A percentile compares a stretch with the other conserved stretches of the same genome.
Conservation (phyloP, 2,888 invertebrate genomes). For the Drosophila merina region DNA sequence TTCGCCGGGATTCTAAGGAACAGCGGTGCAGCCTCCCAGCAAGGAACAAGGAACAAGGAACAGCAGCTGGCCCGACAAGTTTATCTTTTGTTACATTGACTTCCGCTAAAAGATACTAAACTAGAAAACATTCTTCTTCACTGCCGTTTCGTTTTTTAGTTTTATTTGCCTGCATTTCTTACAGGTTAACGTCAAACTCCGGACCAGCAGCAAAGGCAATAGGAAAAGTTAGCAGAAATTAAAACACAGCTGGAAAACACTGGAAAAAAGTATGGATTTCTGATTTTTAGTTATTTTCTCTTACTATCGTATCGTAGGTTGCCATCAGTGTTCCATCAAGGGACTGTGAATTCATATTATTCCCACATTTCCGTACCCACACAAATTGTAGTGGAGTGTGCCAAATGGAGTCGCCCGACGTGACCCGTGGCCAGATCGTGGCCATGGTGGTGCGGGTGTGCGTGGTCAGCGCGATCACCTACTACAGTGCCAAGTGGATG, state of each 20-base stretch:
- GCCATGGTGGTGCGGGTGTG: constrained; percentile 87
- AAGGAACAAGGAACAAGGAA: constrained; percentile 31
- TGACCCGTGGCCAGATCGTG: constrained; percentile 42
- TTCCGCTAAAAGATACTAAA: constrained; percentile 77
- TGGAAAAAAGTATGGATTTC: constrained; percentile 22
- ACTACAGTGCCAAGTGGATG: constrained; percentile 94
- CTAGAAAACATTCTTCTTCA: constrained; percentile 60
- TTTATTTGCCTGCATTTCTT: constrained; percentile 23
- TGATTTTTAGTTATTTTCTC: background rate
- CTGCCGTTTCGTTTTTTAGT: constrained; percentile 25
- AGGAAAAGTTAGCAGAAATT: constrained; percentile 77
- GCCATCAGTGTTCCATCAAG: background rate
- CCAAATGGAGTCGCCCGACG: constrained; percentile 49
- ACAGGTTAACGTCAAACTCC: constrained; percentile 39
- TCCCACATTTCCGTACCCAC: background rate
- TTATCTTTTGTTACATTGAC: constrained; percentile 80
- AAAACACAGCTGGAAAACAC: constrained; percentile 59
- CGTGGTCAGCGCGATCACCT: constrained; percentile 90
- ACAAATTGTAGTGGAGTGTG: background rate
- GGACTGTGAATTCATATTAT: background rate
- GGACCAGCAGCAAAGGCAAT: constrained; percentile 36
- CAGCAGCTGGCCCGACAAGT: constrained; percentile 76
- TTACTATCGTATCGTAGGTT: constrained; percentile 1
- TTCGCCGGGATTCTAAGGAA: constrained; percentile 32
- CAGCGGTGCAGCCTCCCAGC: constrained; percentile 17